Evolutionary conservation across 1,140 invertebrate species (phyloP), one percentile per base, ranked within the genome.

Genomic region (Metopolophium dirhodum): DNA sequence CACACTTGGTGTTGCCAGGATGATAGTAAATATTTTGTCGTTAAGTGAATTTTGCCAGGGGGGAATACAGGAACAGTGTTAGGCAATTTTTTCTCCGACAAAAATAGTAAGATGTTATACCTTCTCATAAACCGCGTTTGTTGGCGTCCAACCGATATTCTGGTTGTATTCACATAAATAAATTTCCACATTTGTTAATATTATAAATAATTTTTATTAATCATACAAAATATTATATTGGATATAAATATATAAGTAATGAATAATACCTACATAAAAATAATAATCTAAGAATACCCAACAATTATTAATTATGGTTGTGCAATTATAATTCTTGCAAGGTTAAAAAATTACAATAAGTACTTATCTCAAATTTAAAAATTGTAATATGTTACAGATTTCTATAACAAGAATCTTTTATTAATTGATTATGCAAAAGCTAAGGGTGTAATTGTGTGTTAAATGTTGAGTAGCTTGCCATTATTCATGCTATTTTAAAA

Each of bases 21-120:
- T 89, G 41, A 49, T 57, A 89, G n/a, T 57, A 89, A 89, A 89
- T 89, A 89, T 89, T 89, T 89, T 89, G 35, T 54, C 47, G 8
- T 89, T 11, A 2, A 54, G 11, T 54, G 49, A 30, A 47, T 88
- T 11, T n/a, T 51, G 18, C 14, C 47, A 88, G 41, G 4, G 23
- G 45, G 11, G 35, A 88, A 35, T 49, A 51, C 30, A n/a, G 18
- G 49, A 54, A 57, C 41, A 41, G 35, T 89, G 9, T 89, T 89
- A 3, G 0, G 49, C 8, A 57, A 37, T 89, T 54, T 88, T 57
- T 3, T 87, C 18, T 57, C 4, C 1, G 51, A 54, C 23, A 89
- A 89, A 89, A 89, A 89, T 89, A 89, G 88, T 89, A 35, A 87
- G 8, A 49, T 49, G 45, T 86, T 86, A 18, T 49, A n/a, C 30